Evolutionary conservation across 2,797 vertebrate genomes (phyloP), one percentile per base, ranked within the genome.

Genomic region (Pseudocheirus occidentalis): DNA sequence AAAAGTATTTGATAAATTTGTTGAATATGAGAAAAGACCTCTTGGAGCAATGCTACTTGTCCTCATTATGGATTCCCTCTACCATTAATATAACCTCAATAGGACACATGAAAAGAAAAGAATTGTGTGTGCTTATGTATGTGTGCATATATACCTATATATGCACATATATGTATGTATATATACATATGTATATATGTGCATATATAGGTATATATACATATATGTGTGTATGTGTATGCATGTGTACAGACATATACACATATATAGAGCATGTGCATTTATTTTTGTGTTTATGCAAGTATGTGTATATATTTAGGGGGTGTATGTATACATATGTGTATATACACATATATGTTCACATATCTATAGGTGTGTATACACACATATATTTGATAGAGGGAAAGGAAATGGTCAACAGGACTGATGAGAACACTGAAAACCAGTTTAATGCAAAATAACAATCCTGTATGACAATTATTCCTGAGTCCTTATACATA

Each of bases 121-220:
- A 46, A 93, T 81, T 81, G 1, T 5, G 56, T 56, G 21, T 56
- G 5, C 21, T 4, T 27, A 27, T 56, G 21, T 56, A 5, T 57
- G 56, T 7, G 24, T 57, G 56, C 9, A 27, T 57, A 24, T 57
- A 24, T 27, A 7, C 2, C 1, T 28, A 6, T 24, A 57, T 14
- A 56, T 0, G 1, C 21, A 56, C 1, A 56, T 24, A 24, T 5
- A 24, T 0, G 18, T 16, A 56, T 6, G 18, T 4, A 1, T 16
- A 54, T 54, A 55, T 2, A 55, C 55, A 55, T 16, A 55, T 16
- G 16, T 16, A 55, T 9, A 53, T 9, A 53, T n/a, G 53, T 54
- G 11, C 53, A 54, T n/a, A 52, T 52, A 4, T 52, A 52, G 52
- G 52, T 2, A 52, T 52, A 52, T 52, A 52, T 52, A 54, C 53